Percentiles rank a stretch among this genome's conserved stretches.
These are phyloP conservation scores for Lycophotia porphyrea DNA, from an alignment of 2,888 invertebrate genomes.

Conservation along the genomic window DNA sequence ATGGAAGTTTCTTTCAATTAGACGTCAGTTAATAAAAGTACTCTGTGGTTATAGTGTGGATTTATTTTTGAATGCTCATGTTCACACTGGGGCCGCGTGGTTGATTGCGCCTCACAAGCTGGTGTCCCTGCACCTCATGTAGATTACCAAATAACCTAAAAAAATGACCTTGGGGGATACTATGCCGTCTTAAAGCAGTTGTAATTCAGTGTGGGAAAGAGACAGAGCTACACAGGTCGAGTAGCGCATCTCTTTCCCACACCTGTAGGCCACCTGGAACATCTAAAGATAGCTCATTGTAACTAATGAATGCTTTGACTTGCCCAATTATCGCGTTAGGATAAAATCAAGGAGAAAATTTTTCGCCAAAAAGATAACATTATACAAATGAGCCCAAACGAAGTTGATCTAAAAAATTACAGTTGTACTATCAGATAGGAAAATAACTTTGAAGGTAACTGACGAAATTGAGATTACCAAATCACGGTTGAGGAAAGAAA, in stretches of 20 bases:
- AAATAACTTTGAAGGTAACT: slow-evolving; percentile 12
- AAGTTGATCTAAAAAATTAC: slow-evolving; percentile 6
- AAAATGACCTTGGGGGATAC: too few species aligned
- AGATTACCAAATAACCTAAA: background rate
- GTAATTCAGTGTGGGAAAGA: too few species aligned
- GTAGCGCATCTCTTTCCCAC: too few species aligned
- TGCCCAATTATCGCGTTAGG: background rate
- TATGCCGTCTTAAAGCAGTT: too few species aligned
- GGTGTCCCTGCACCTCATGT: background rate
- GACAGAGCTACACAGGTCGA: too few species aligned
- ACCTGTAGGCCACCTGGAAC: too few species aligned
- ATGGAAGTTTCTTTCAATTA: background rate
- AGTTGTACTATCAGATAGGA: slow-evolving; percentile 30
- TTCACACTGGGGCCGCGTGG: too few species aligned
- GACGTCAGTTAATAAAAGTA: too few species aligned
- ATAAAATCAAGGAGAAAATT: background rate
- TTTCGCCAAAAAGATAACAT: slow-evolving; percentile 4
- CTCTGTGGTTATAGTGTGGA: too few species aligned
- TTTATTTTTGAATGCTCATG: background rate
- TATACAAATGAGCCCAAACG: background rate
- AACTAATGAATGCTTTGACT: background rate
- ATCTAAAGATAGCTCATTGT: background rate
- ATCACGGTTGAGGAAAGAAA: slow-evolving; percentile 23
- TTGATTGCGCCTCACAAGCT: background rate
- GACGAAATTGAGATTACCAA: slow-evolving; percentile 5